Base-by-base conservation (phyloP, 2,888 invertebrate genomes). In the Endotricha flammealis region DNA sequence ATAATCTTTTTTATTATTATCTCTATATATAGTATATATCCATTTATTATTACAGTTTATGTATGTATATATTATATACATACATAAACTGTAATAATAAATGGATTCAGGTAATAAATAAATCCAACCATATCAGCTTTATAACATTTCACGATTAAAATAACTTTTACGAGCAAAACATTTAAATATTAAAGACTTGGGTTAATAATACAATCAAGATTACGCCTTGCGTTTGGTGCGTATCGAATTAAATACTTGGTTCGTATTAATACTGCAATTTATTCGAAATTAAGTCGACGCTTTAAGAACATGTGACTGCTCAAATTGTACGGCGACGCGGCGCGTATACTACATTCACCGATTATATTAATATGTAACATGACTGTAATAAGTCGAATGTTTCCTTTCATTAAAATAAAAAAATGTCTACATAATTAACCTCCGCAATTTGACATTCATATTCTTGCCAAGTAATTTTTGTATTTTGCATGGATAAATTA, bases 211-310 rank as follows among this genome's bases (percentile, higher is more conserved):
- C 48, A 50, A 50, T 50, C 45, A 43, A 48, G 46, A 49, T 53
- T 56, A 56, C 38, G 30, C 38, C 39, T n/a, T 51, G 51, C 51
- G 33, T 27, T 38, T 37, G 44, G 37, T 41, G 46, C 49, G 44
- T 53, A 47, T 42, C 50, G 49, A 50, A 50, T 47, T 44, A 44
- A 40, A 46, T 39, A 43, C 47, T 53, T 50, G 42, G 42, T 52
- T 47, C 46, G 48, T 42, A 50, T 52, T 53, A 52, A 57, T 57
- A 38, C 47, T 39, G 42, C 44, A 48, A 52, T 57, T 53, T 52
- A 53, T 53, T 46, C 33, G 31, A 48, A 49, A 51, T 50, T 53
- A 50, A 53, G 46, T 48, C 53, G 29, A 44, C 36, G 38, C 36
- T 38, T 43, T 42, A 40, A 30, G 33, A 27, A 37, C 36, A 12